These are phyloP conservation scores for Antechinus flavipes DNA, from an alignment of 2,113 vertebrate species.

Conservation along the genomic window DNA sequence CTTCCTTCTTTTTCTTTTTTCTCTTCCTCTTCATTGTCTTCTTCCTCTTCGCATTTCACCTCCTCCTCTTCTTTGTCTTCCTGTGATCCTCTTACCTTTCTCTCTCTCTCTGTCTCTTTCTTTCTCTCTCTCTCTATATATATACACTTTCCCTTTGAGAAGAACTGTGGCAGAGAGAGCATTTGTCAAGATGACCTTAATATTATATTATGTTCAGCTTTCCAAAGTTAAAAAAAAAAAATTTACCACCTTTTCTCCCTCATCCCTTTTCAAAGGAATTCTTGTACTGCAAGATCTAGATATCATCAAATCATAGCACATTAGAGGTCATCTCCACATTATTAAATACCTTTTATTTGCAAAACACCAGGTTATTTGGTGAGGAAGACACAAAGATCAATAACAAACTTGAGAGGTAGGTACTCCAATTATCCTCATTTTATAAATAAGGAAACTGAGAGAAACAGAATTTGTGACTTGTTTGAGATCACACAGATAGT, in stretches of 20 bases:
- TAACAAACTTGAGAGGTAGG: neutral
- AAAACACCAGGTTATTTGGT: neutral
- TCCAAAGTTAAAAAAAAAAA: constrained; percentile 60
- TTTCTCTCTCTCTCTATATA: neutral
- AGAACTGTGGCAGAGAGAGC: constrained; percentile 88
- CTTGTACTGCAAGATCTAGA: accelerated
- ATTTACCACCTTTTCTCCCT: neutral
- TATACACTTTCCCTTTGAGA: constrained; percentile 88
- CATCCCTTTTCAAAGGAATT: neutral
- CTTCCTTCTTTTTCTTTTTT: neutral
- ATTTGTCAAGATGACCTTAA: constrained; percentile 89
- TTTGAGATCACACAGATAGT: too few relatives aligned
- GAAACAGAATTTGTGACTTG: too few relatives aligned
- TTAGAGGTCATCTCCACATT: neutral
- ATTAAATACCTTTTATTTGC: neutral
- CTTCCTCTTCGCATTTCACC: neutral
- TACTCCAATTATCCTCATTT: too few relatives aligned
- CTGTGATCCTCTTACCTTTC: too few relatives aligned
- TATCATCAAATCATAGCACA: neutral
- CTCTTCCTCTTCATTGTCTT: too few relatives aligned
- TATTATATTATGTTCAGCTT: constrained; percentile 84
- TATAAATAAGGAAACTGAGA: too few relatives aligned
- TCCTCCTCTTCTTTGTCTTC: too few relatives aligned
- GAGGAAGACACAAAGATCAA: neutral
- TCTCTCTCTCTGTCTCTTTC: too few relatives aligned